Base-by-base conservation (phyloP, 2,888 invertebrate genomes). In the Entomobrya proxima region DNA sequence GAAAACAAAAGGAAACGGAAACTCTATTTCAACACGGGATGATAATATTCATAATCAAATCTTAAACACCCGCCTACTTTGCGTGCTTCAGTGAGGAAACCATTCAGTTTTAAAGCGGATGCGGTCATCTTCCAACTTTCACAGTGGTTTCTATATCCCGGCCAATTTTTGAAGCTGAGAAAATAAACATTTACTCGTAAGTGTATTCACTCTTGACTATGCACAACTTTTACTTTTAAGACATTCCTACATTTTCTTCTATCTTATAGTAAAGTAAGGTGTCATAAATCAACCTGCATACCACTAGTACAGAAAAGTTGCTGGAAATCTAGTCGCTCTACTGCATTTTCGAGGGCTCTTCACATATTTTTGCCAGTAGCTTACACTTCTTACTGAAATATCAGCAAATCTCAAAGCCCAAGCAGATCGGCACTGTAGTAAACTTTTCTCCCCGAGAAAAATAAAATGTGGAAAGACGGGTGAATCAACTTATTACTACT, bases 221-320 rank as follows among this genome's bases (percentile, higher is more conserved):
- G 11, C 47, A 47, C 47, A 47, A 47, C 13, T 58, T 13, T n/a
- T n/a, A n/a, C n/a, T n/a, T n/a, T n/a, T n/a, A n/a, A n/a, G n/a
- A 5, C 58, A 58, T 58, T 58, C 27, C 3, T 30, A 58, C 30
- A 13, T 18, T 58, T 30, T 58, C 58, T 3, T 30, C 5, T 58
- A 30, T 30, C 58, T 15, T n/a, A n/a, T n/a, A n/a, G n/a, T n/a
- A n/a, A 30, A 30, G 58, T 58, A 30, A 58, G 27, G 58, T 30
- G 58, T 9, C 30, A 18, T 58, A 58, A 58, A 58, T 58, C 58
- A 58, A 30, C 58, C 58, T n/a, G n/a, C n/a, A n/a, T n/a, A 30
- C 24, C 18, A 13, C 27, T 30, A 13, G 21, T 52, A 52, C 18
- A 11, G n/a, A n/a, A 9, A 52, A 47, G 47, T 15, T 47, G n/a